A percentile compares a stretch with the other conserved stretches of the same genome.
phyloP scores from a whole-genome alignment of 2,797 vertebrate genomes.

The Cossypha caffra region DNA sequence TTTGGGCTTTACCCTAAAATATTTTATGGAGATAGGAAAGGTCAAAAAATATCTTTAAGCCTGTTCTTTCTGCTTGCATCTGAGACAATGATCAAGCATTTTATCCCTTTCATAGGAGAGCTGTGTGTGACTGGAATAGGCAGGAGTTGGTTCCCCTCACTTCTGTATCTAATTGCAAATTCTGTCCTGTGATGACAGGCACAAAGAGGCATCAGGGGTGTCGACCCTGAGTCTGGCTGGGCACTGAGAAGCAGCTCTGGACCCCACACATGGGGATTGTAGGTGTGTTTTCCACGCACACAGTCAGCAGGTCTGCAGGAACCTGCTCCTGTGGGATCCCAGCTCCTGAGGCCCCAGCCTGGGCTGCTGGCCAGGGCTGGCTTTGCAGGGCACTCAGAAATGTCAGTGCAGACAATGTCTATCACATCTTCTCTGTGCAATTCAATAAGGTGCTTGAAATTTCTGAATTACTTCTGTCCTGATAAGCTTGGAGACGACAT shows the following conservation, averaged over 20 bases:
- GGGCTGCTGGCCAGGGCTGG: background rate
- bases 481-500: background rate
- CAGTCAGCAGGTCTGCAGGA: background rate
- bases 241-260: background rate
- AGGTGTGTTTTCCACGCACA: rapidly evolving
- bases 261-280: rapidly evolving
- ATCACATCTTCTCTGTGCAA: background rate
- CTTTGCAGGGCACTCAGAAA: background rate
- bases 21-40: background rate
- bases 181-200: background rate
- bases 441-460: background rate
- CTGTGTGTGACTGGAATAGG: background rate
- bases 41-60: background rate
- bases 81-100: background rate
- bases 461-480: background rate
- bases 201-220: rapidly evolving
- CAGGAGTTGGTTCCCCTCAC: background rate
- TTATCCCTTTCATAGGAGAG: background rate
- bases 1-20: background rate
- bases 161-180: background rate
- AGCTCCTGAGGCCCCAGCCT: background rate
- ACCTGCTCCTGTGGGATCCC: too few relatives aligned
- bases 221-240: background rate
- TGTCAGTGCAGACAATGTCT: background rate
- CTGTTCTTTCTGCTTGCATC: background rate